Percentiles rank a stretch among this genome's conserved stretches.
Conservation (phyloP, 1,140 invertebrate genomes). For the Metaphire vulgaris region DNA sequence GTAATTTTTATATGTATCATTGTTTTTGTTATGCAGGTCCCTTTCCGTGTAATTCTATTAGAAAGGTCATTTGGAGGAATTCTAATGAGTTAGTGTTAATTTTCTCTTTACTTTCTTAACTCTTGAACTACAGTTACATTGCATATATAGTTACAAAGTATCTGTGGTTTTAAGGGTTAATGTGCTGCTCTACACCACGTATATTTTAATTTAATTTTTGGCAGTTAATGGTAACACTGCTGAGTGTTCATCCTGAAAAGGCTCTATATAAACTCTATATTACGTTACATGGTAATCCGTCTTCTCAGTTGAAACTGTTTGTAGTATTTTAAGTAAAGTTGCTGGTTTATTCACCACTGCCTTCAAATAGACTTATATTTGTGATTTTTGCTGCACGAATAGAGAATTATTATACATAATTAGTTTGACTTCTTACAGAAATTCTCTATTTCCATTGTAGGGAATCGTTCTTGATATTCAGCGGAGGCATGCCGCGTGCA, state of each 20-base stretch:
- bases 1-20: background rate
- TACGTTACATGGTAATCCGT: background rate
- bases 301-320: background rate
- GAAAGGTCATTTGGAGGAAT: background rate
- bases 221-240: background rate
- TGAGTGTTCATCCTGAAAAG: background rate
- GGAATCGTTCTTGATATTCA: constrained; percentile 60
- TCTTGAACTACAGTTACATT: background rate
- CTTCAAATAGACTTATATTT: background rate
- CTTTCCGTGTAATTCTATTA: background rate
- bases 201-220: background rate
- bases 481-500: constrained; percentile 86
- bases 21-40: background rate
- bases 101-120: too few species aligned
- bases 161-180: background rate
- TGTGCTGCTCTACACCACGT: background rate
- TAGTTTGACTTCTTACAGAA: too few species aligned
- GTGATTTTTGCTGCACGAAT: background rate
- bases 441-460: background rate
- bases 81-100: background rate
- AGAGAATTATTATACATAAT: too few species aligned
- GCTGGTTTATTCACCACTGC: background rate
- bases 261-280: background rate
- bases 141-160: background rate
- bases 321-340: background rate